Percentiles rank a stretch among this genome's conserved stretches.
Evolutionary conservation across 2,888 invertebrate species (phyloP).

Genomic region (Lasioglossum malachurum): DNA sequence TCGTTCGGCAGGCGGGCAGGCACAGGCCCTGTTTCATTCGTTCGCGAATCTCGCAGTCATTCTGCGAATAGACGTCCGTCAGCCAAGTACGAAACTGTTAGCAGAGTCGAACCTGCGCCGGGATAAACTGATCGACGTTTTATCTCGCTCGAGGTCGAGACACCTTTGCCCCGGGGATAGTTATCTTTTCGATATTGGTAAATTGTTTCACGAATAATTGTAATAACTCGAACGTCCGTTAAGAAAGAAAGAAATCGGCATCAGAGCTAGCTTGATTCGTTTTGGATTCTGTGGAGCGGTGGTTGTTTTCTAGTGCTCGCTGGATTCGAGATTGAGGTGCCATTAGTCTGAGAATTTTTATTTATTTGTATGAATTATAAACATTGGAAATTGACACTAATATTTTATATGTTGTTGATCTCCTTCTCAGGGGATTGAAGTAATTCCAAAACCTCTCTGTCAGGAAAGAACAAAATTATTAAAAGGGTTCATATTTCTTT

Average conservation of each 20-base stretch:
- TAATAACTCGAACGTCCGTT: not conserved
- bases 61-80: conserved; percentile 60
- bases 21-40: conserved; percentile 21
- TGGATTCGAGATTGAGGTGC: not conserved
- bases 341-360: not conserved
- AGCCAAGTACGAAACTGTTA: conserved; percentile 64
- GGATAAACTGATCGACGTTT: not conserved
- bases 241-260: not conserved
- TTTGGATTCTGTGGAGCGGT: too few relatives aligned
- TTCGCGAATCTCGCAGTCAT: conserved; percentile 60
- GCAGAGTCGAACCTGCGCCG: not conserved
- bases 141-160: not conserved
- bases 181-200: not conserved
- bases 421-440: too few relatives aligned
- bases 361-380: not conserved
- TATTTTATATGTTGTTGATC: too few relatives aligned
- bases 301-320: not conserved
- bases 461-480: too few relatives aligned
- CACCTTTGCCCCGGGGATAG: not conserved
- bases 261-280: too few relatives aligned
- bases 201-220: not conserved
- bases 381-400: too few relatives aligned
- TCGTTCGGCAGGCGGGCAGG: conserved; percentile 36
- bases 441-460: too few relatives aligned
- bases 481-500: too few relatives aligned